Percentiles rank a stretch among this genome's conserved stretches.
These are phyloP conservation scores for Gymnarchus niloticus DNA, from an alignment of 2,113 vertebrate genomes.

Conservation along the genomic window DNA sequence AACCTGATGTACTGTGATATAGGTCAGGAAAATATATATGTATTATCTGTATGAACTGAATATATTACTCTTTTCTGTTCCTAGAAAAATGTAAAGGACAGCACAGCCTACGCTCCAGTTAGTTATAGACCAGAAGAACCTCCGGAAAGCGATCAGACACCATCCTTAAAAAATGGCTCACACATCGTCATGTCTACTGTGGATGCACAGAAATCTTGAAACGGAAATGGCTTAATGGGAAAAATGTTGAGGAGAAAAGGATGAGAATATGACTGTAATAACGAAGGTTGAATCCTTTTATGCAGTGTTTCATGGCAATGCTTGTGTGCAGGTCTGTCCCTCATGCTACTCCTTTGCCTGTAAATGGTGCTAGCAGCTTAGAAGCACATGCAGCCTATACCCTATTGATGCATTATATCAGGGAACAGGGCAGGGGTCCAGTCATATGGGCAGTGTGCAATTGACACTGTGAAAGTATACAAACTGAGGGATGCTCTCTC, in stretches of 20 bases:
- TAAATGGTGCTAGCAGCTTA: background rate
- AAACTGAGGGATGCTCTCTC: background rate
- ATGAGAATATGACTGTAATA: background rate
- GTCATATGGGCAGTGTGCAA: background rate
- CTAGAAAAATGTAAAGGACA: conserved; percentile 49
- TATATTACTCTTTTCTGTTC: background rate
- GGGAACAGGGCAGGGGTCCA: background rate
- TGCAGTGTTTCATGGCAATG: background rate
- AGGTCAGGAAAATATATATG: background rate
- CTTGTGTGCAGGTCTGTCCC: background rate
- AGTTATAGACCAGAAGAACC: conserved; percentile 54
- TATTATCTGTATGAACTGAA: background rate
- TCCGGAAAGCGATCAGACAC: conserved; percentile 18
- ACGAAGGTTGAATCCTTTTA: background rate
- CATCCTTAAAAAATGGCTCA: conserved; percentile 52
- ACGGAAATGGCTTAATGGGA: background rate
- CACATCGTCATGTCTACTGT: conserved; percentile 52
- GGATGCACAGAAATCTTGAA: conserved; percentile 45
- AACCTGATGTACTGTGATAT: background rate
- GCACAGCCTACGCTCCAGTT: conserved; percentile 55
- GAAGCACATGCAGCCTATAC: background rate
- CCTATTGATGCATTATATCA: background rate
- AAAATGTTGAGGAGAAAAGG: background rate
- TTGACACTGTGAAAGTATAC: background rate
- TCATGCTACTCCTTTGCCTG: background rate